Evolutionary conservation across 2,113 vertebrate genomes (phyloP), one percentile per base, ranked within the genome.

Genomic region (Oryzias melastigma): DNA sequence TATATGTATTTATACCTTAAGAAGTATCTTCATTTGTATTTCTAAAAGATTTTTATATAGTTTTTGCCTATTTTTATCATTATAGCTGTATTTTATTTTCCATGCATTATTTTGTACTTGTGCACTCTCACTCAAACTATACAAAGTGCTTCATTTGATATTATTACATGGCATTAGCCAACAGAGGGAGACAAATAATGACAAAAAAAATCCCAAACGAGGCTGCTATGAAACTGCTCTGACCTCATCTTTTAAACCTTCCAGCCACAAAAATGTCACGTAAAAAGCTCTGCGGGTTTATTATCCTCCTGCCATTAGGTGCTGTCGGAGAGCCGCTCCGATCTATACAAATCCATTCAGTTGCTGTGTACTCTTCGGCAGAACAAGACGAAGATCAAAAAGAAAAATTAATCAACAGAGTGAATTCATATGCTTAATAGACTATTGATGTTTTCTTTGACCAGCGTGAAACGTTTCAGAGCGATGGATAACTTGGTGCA

Each of bases 111-210:
- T 46, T n/a, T 46, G n/a, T 46, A n/a, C 1, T 2, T 1, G 5
- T 17, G 7, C 44, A 17, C 17, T 35, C 1, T 3, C 20, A 47
- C 20, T 57, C 20, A 1, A 52, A 53, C 59, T n/a, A n/a, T 53
- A 69, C 40, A 46, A 62, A 49, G 20, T 49, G 15, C 49, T 63
- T 68, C n/a, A 35, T 59, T 65, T 63, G 1, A 41, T 47, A 54
- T 49, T 35, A 57, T 65, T 58, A 70, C 27, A 55, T 24, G 19
- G 10, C 66, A 20, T 69, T 65, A 73, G 55, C 83, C 87, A 78
- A 72, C 52, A 88, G 85, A 84, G 81, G 85, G 87, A 85, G 87
- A 81, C 87, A 85, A 82, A 88, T 43, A 16, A 66, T 76, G 64
- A 63, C 45, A 17, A 16, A 54, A 48, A 14, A 54, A 49, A 55